Percentiles rank a stretch among this genome's conserved stretches.
These are phyloP conservation scores for Frieseomelitta varia DNA, from an alignment of 1,140 invertebrate genomes.

Conservation along the genomic window DNA sequence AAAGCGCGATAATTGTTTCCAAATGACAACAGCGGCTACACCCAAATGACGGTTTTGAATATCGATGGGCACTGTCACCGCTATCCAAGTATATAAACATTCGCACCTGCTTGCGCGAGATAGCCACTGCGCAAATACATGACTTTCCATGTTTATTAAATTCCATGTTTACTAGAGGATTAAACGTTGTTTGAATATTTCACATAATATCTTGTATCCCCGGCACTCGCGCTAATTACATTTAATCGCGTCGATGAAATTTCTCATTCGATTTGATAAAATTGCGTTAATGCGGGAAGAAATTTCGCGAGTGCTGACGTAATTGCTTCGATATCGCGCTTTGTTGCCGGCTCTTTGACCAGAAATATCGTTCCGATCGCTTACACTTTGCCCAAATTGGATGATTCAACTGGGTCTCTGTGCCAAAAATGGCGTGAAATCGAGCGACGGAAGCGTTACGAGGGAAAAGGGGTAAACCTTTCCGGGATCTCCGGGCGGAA, in stretches of 20 bases:
- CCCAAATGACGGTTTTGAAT: constrained; percentile 65
- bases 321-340: background rate
- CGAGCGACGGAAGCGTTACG: background rate
- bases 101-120: constrained; percentile 50
- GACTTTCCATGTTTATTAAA: constrained; percentile 44
- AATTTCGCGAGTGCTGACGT: background rate
- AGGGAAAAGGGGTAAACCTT: background rate
- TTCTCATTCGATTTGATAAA: background rate
- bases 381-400: background rate
- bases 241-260: background rate
- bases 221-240: background rate
- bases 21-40: constrained; percentile 64
- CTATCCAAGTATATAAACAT: constrained; percentile 49
- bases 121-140: constrained; percentile 47
- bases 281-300: background rate
- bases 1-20: constrained; percentile 69
- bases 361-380: background rate
- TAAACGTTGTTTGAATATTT: constrained; percentile 26
- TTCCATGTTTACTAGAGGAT: constrained; percentile 12
- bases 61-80: constrained; percentile 49
- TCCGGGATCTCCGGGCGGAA: background rate
- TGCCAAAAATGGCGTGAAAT: background rate
- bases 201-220: background rate
- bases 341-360: background rate
- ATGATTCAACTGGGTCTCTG: background rate